Conservation (phyloP, 2,113 vertebrate genomes). For the Chamaetylas fuelleborni region DNA sequence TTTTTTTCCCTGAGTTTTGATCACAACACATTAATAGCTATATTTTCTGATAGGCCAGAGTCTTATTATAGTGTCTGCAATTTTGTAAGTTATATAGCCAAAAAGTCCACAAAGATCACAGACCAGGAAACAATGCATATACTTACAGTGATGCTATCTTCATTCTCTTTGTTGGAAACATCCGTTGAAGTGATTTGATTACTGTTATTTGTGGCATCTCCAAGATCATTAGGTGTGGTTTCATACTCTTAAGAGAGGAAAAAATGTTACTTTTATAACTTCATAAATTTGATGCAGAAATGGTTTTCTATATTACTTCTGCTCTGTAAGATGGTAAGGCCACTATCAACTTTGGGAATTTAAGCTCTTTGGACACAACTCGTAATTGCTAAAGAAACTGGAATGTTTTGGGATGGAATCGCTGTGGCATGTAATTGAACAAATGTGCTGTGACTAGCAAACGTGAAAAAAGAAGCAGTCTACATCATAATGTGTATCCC, state of each 20-base stretch:
- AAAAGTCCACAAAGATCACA: background rate
- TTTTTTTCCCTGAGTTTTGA: background rate
- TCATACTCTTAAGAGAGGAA: constrained; percentile 79
- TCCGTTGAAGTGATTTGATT: constrained; percentile 75
- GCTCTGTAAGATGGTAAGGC: background rate
- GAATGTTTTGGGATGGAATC: background rate
- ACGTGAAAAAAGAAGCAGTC: background rate
- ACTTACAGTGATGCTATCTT: constrained; percentile 95
- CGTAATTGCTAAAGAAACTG: background rate
- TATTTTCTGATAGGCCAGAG: background rate
- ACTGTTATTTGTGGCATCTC: constrained; percentile 77
- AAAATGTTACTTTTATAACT: constrained; percentile 10
- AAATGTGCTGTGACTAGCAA: background rate
- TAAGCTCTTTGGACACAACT: background rate
- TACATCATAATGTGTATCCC: background rate
- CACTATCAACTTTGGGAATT: background rate
- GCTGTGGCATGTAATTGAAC: background rate
- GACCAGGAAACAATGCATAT: background rate
- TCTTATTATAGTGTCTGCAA: background rate
- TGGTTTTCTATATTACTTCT: background rate
- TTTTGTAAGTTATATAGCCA: background rate
- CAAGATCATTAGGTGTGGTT: constrained; percentile 74
- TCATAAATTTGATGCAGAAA: background rate
- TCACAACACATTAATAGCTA: background rate
- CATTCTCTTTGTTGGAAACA: constrained; percentile 75